Base-by-base conservation (phyloP, 2,888 invertebrate genomes). In the Cheilosia grossa region DNA sequence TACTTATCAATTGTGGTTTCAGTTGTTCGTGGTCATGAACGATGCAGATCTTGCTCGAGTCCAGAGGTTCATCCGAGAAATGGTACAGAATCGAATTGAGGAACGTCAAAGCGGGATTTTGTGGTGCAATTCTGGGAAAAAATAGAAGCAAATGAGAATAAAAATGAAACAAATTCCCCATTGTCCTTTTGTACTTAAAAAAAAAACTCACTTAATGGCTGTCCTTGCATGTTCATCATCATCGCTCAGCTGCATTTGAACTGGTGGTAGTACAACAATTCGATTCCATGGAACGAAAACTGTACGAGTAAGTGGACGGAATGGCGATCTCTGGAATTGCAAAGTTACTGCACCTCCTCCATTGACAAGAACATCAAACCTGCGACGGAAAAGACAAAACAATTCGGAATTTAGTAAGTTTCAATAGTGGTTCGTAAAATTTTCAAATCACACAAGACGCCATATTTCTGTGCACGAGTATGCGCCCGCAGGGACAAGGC, bases 361-460 rank as follows among this genome's bases (percentile, higher is more conserved):
- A 92, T 99, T 99, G 83, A 99, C 99, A 90, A 99, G 93, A 79
- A 99, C 96, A 93, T 99, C 99, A 94, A 99, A 99, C 96, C 98
- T 98, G 91, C 78, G 47, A 33, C 42, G 49, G 53, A 58, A 61
- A 42, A 51, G 33, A 42, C 37, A 59, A 47, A 56, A 54, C 21
- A 30, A 54, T 47, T 67, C 7, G 19, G 15, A 17, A 49, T 21
- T 47, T 51, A 61, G 59, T 42, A 67, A 17, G 42, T 67, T 61
- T 59, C 49, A 40, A 56, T 49, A 54, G 4, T 37, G 58, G 10
- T 63, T 27, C 10, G 1, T 37, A 44, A 37, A 44, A 63, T 37
- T 37, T 4, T 37, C 13, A 37, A 37, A 37, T 37, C 37, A 44
- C 47, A 19, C 9, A 69, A 63, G 30, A 17, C 27, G 3, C 15